These are phyloP conservation scores for Podarcis muralis DNA, from an alignment of 2,113 vertebrate species.

Conservation along the genomic window DNA sequence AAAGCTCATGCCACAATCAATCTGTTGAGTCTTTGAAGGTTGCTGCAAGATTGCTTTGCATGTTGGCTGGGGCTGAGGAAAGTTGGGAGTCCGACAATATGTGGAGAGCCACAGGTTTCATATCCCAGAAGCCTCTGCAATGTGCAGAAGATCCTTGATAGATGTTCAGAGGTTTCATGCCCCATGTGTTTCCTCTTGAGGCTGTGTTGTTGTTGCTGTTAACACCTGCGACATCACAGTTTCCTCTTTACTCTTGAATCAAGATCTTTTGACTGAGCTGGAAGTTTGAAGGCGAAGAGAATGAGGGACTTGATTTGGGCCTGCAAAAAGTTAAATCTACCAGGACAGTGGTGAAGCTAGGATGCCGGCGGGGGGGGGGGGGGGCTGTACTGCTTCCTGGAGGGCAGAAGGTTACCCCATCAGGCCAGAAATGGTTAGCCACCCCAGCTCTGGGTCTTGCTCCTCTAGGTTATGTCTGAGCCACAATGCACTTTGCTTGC, in stretches of 20 bases:
- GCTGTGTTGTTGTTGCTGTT: background rate
- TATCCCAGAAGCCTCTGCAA: background rate
- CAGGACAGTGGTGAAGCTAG: background rate
- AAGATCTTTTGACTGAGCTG: background rate
- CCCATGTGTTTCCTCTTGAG: background rate
- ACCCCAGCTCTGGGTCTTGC: no score
- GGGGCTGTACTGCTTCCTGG: background rate
- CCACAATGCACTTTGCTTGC: no score
- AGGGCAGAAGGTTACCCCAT: background rate
- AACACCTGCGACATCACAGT: background rate
- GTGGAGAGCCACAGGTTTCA: background rate
- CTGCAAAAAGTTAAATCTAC: no score
- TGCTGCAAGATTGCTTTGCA: no score
- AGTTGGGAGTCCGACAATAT: no score
- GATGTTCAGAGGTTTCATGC: background rate
- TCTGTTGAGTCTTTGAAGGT: no score
- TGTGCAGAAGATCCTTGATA: background rate
- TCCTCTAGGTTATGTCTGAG: no score
- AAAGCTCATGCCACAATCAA: no score
- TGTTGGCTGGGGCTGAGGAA: no score
- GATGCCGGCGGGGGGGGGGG: background rate
- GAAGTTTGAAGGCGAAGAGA: background rate
- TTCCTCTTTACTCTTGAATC: constrained; percentile 2
- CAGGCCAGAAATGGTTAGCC: no score
- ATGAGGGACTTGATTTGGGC: background rate